Percentiles rank a stretch among this genome's conserved stretches.
These are phyloP conservation scores for Neolamprologus longior DNA, from an alignment of 2,113 vertebrate species.

Conservation along the genomic window DNA sequence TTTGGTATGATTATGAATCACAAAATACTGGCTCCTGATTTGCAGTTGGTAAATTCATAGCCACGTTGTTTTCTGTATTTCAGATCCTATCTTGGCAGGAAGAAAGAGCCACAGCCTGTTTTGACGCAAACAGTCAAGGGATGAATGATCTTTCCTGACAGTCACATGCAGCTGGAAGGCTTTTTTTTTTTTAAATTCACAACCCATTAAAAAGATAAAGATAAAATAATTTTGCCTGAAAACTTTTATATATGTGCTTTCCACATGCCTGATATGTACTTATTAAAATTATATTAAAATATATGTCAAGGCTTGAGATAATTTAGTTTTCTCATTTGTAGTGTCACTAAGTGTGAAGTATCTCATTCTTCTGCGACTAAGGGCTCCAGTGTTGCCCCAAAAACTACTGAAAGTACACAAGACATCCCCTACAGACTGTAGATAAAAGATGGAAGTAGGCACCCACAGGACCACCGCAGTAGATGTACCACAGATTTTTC, in stretches of 20 bases:
- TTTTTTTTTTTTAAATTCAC: fast-evolving
- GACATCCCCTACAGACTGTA: background rate
- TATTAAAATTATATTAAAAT: background rate
- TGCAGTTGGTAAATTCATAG: background rate
- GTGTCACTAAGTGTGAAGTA: background rate
- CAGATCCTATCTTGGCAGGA: background rate
- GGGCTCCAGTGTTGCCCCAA: background rate
- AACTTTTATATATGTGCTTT: background rate
- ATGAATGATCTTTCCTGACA: background rate
- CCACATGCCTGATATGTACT: background rate
- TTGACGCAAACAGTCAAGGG: background rate
- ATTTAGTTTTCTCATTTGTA: background rate
- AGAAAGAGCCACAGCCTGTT: background rate
- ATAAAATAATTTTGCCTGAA: background rate
- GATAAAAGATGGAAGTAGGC: background rate
- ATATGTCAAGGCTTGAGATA: background rate
- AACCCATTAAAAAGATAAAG: background rate
- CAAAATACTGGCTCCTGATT: too few species aligned
- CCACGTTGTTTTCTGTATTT: background rate
- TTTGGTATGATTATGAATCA: background rate
- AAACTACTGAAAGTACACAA: background rate
- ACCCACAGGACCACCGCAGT: background rate
- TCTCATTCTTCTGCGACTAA: background rate
- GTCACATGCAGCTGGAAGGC: background rate
- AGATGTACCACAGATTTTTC: background rate